Percentiles rank a stretch among this genome's conserved stretches.
These are phyloP conservation scores for Drosophila antonietae DNA, from an alignment of 2,888 invertebrate species.

Conservation along the genomic window DNA sequence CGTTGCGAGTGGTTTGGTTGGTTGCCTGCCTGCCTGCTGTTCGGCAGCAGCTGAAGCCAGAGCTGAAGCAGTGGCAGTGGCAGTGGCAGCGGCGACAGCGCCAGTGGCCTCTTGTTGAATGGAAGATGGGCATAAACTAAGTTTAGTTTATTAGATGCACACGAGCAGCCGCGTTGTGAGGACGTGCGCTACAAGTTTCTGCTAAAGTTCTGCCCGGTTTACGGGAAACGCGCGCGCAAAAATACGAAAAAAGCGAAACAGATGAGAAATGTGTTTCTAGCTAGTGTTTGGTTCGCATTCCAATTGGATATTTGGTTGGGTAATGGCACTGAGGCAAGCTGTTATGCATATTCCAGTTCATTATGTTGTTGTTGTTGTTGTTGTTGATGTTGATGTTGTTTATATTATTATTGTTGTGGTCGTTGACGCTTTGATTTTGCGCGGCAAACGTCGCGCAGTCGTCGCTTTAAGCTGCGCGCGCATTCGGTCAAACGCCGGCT, in stretches of 20 bases:
- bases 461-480: conserved; percentile 62
- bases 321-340: conserved; percentile 12
- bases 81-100: conserved; percentile 32
- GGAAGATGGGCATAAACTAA: conserved; percentile 81
- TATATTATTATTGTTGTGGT: conserved; percentile 20
- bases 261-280: conserved; percentile 11
- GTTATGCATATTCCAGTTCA: conserved; percentile 9
- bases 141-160: conserved; percentile 85
- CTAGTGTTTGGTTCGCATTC: conserved; percentile 5
- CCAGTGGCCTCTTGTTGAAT: conserved; percentile 61
- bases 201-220: conserved; percentile 16
- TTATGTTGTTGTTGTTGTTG: conserved; percentile 12
- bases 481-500: conserved; percentile 49
- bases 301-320: conserved; percentile 11
- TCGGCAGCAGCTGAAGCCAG: conserved; percentile 22
- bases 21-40: conserved; percentile 35
- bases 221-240: conserved; percentile 35
- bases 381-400: conserved; percentile 6
- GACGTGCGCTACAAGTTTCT: conserved; percentile 80
- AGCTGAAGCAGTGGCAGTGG: conserved; percentile 2
- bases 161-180: conserved; percentile 85
- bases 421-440: conserved; percentile 29
- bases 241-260: conserved; percentile 7
- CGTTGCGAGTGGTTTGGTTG: conserved; percentile 62
- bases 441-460: conserved; percentile 46